A percentile compares a stretch with the other conserved stretches of the same genome.
Conservation (phyloP, 2,113 vertebrate species). For the Catharus bicknelli region DNA sequence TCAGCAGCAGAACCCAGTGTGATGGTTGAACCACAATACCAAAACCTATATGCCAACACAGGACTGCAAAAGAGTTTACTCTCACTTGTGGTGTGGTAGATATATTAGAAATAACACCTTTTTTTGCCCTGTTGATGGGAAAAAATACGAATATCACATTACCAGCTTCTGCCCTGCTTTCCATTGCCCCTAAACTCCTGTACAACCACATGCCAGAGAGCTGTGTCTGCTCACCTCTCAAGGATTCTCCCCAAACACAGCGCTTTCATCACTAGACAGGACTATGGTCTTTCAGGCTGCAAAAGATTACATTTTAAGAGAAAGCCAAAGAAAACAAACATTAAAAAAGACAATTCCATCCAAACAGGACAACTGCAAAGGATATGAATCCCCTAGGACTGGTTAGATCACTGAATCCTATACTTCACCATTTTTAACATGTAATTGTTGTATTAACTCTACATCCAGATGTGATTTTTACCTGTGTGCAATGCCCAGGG, state of each 20-base stretch:
- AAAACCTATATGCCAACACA: background rate
- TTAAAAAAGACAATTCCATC: background rate
- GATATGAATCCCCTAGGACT: background rate
- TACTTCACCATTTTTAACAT: background rate
- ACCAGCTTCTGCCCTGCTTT: background rate
- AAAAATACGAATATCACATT: background rate
- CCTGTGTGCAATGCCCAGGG: background rate
- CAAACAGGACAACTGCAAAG: background rate
- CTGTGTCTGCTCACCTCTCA: background rate
- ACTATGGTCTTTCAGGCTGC: background rate
- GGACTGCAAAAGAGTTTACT: background rate
- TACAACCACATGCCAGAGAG: accelerated
- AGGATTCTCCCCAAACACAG: background rate
- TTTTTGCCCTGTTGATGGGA: background rate
- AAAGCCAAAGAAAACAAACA: background rate
- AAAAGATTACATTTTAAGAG: background rate
- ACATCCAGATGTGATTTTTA: background rate
- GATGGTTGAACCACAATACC: background rate
- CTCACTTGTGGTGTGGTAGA: accelerated
- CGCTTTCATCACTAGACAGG: background rate
- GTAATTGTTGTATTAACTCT: background rate
- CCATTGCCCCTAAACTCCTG: background rate
- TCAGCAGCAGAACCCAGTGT: background rate
- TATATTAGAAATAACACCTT: background rate
- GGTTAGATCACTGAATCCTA: accelerated